These are phyloP conservation scores for Cephalopachus bancanus DNA, from an alignment of 2,797 vertebrate species.

Conservation along the genomic window DNA sequence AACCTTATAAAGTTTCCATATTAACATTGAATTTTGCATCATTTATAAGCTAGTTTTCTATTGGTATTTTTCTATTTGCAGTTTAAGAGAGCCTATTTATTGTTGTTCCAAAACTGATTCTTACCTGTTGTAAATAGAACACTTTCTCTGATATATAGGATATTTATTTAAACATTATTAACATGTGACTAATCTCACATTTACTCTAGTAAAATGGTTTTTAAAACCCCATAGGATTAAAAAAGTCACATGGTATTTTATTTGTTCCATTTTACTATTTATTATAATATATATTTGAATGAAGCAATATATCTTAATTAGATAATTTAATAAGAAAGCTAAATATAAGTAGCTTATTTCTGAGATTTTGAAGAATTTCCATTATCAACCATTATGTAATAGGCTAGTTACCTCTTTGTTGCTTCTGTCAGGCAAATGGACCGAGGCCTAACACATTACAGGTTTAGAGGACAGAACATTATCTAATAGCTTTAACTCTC, in stretches of 20 bases:
- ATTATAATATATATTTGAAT: conserved; percentile 40
- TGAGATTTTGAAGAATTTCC: conserved; percentile 54
- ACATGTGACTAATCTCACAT: fast-evolving
- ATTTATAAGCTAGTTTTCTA: background rate
- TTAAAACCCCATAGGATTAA: background rate
- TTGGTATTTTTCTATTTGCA: background rate
- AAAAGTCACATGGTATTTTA: background rate
- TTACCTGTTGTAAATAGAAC: background rate
- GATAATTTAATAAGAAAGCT: background rate
- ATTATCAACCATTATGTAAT: conserved; percentile 24
- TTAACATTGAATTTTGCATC: background rate
- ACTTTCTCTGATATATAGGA: conserved; percentile 61
- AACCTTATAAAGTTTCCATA: background rate
- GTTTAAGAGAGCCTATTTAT: background rate
- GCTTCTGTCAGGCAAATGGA: conserved; percentile 71
- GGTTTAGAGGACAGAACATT: conserved; percentile 82
- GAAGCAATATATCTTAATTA: background rate
- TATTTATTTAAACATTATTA: conserved; percentile 38
- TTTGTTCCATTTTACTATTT: background rate
- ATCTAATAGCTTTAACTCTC: conserved; percentile 74
- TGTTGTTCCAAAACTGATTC: background rate
- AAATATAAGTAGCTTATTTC: conserved; percentile 53
- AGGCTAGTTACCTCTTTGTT: conserved; percentile 25
- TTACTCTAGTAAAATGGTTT: conserved; percentile 35
- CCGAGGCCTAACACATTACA: background rate